Conservation (phyloP, 2,888 invertebrate species). For the Lithophane semibrunnea region DNA sequence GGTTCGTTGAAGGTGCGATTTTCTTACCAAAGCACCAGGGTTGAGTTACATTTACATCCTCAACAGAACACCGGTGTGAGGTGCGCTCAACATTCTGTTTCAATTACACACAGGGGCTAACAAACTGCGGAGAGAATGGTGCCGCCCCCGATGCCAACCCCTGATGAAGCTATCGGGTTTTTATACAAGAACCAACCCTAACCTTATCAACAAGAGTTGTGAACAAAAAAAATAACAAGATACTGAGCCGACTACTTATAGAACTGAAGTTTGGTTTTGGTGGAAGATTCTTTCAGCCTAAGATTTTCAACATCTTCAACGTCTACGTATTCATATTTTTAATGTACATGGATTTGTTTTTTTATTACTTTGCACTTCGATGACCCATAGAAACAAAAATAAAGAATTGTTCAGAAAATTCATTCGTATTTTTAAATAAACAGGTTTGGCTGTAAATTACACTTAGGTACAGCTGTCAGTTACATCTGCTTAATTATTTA, state of each 20-base stretch:
- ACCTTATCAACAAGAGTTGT: conserved; percentile 43
- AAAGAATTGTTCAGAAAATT: conserved; percentile 15
- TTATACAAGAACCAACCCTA: conserved; percentile 52
- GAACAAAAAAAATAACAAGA: conserved; percentile 21
- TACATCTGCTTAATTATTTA: conserved; percentile 67
- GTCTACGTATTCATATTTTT: neutral
- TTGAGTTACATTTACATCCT: neutral
- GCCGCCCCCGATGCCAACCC: conserved; percentile 62
- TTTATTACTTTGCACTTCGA: neutral
- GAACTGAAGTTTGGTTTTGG: neutral
- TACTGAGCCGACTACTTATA: neutral
- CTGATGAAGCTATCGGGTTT: conserved; percentile 68
- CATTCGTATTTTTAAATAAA: conserved; percentile 33
- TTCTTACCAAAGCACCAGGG: neutral
- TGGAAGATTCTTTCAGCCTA: neutral
- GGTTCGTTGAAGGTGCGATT: too few species aligned
- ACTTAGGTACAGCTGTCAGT: conserved; percentile 61
- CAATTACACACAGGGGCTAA: conserved; percentile 67
- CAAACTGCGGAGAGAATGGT: conserved; percentile 57
- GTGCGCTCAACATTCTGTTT: conserved; percentile 57
- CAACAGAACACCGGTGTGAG: conserved; percentile 44
- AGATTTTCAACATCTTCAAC: neutral
- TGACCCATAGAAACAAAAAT: neutral
- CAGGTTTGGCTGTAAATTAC: conserved; percentile 40
- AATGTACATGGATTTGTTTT: neutral